Evolutionary conservation across 2,888 invertebrate genomes (phyloP).

Genomic region (Dioctria linearis): DNA sequence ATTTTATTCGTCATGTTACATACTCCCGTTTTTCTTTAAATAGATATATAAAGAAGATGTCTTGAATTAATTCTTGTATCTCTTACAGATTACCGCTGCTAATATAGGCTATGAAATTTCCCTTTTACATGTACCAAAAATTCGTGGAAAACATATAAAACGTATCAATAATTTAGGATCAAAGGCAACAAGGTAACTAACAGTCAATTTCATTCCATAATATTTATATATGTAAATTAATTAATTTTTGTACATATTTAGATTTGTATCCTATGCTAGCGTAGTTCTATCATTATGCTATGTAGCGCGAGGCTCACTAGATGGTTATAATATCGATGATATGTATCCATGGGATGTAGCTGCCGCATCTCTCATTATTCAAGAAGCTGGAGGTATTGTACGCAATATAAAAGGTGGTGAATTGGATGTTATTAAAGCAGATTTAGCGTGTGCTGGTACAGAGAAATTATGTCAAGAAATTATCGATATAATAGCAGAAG

Average conservation of each 20-base stretch:
- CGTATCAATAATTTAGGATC: slow-evolving; percentile 67
- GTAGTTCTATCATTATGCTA: slow-evolving; percentile 81
- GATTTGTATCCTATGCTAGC: slow-evolving; percentile 77
- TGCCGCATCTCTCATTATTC: slow-evolving; percentile 80
- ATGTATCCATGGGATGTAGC: slow-evolving; percentile 86
- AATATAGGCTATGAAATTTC: slow-evolving; percentile 70
- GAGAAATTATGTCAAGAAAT: slow-evolving; percentile 72
- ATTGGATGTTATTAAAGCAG: slow-evolving; percentile 75
- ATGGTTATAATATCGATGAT: slow-evolving; percentile 80
- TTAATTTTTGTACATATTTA: slow-evolving; percentile 55
- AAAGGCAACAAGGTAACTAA: slow-evolving; percentile 67
- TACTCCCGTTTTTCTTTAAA: too few species aligned
- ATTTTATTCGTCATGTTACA: too few species aligned
- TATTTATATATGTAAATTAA: not conserved
- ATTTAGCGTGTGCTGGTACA: slow-evolving; percentile 73
- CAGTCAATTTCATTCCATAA: not conserved
- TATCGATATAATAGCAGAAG: slow-evolving; percentile 72
- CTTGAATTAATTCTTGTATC: not conserved
- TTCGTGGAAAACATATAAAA: slow-evolving; percentile 68
- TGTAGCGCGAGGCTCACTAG: slow-evolving; percentile 80
- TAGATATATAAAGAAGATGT: too few species aligned
- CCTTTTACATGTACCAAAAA: slow-evolving; percentile 64
- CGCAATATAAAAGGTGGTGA: slow-evolving; percentile 76
- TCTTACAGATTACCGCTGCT: slow-evolving; percentile 64
- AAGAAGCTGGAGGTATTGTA: slow-evolving; percentile 84